Base-by-base conservation (phyloP, 23 tunicate genomes). In the Halocynthia aurantium region DNA sequence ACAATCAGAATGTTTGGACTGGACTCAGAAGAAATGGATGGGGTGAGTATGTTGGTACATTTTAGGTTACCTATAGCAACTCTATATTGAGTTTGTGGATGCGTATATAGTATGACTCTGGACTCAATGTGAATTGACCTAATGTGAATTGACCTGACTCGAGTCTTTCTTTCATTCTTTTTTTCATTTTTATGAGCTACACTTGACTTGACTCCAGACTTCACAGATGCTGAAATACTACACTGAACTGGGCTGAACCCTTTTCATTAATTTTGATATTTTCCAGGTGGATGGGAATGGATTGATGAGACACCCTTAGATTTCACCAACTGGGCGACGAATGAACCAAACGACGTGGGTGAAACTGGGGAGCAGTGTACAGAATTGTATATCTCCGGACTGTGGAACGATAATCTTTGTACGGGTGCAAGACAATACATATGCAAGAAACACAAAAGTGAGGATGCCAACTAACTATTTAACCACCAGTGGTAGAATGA, bases 271-370 rank as follows among this genome's bases (percentile, higher is more conserved):
- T 11, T 11, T 15, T 13, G n/a, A 18, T 68, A 12, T 75, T 18
- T 20, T 52, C 50, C 64, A 88, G 95, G 95, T 67, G 95, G 95
- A 13, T 88, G 95, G 95, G 84, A 69, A n/a, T 88, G 95, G 95
- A 52, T 54, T 17, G 95, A 88, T 62, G 40, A 56, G 52, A 83
- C 81, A 8, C 74, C 81, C 9, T 76, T 88, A 5, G 87, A 83
- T 56, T 88, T 53, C 81, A 83, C 87, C 1, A 83, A 81, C 80
- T 88, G 95, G 95, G 81, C 70, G 11, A 81, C 55, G 8, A 77
- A 81, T 56, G 95, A 88, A 78, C 95, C 95, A 11, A 88, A 83
- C 81, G 68, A 88, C 57, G 80, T 72, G 8, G 89, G 89, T 12
- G 95, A 88, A 57, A 80, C 88, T 5, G 84, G 84, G 7, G 95